Conservation (phyloP, 2,113 vertebrate species). For the Girardinichthys multiradiatus region DNA sequence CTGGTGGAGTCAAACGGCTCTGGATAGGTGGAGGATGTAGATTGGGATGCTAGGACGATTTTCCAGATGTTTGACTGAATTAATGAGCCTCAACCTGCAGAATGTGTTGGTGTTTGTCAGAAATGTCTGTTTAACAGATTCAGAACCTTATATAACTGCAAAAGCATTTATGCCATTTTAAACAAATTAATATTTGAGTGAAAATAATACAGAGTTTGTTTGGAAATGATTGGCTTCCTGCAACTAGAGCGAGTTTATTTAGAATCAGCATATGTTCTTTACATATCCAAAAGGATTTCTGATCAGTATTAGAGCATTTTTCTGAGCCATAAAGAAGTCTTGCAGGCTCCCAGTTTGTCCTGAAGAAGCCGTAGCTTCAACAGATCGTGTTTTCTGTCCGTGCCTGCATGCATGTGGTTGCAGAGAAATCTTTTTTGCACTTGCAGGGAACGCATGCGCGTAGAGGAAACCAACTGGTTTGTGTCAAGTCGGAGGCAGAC, state of each 20-base stretch:
- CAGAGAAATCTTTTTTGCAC: slow-evolving; percentile 69
- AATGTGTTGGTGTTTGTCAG: not conserved
- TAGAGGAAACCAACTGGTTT: slow-evolving; percentile 56
- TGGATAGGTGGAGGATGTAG: not conserved
- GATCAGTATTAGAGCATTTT: no score
- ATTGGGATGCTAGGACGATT: slow-evolving; percentile 1
- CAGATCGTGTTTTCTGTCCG: slow-evolving; percentile 36
- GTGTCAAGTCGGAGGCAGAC: slow-evolving; percentile 67
- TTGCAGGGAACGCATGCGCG: slow-evolving; percentile 75
- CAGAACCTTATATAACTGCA: not conserved
- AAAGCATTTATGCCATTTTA: not conserved
- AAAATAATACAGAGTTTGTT: no score
- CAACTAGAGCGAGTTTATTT: no score
- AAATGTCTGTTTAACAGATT: not conserved
- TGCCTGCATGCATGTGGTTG: slow-evolving; percentile 38
- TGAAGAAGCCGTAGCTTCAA: slow-evolving; percentile 9
- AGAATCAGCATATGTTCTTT: no score
- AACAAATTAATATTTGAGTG: no score
- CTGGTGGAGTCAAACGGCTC: slow-evolving; percentile 38
- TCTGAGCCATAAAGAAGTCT: not conserved
- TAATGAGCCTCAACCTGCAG: not conserved
- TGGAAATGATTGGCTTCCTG: no score
- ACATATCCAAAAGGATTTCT: no score
- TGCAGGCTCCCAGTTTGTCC: slow-evolving; percentile 10
- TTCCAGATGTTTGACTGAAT: slow-evolving; percentile 51